A percentile compares a stretch with the other conserved stretches of the same genome.
These are phyloP conservation scores for Embiotoca jacksoni DNA, from an alignment of 2,113 vertebrate genomes.

Conservation along the genomic window DNA sequence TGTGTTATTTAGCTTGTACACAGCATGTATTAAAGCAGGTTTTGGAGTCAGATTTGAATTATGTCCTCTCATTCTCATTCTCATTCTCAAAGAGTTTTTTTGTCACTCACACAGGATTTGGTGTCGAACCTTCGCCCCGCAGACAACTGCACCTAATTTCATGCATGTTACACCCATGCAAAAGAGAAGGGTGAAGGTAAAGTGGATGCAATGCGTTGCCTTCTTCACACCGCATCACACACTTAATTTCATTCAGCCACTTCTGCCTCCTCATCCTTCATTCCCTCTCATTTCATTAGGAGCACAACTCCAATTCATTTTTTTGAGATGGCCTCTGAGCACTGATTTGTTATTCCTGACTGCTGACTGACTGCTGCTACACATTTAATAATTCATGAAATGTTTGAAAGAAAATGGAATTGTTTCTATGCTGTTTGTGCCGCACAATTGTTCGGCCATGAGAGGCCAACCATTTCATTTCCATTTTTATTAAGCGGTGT, in stretches of 20 bases:
- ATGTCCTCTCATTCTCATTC: not conserved
- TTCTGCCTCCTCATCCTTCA: slow-evolving; percentile 28
- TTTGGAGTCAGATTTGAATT: not conserved
- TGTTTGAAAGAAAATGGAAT: slow-evolving; percentile 22
- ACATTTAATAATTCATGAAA: slow-evolving; percentile 61
- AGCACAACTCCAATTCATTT: slow-evolving; percentile 27
- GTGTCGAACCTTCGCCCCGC: slow-evolving; percentile 25
- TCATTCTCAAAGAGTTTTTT: slow-evolving; percentile 17
- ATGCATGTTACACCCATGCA: slow-evolving; percentile 35
- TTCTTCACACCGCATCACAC: slow-evolving; percentile 28
- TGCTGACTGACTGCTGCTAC: slow-evolving; percentile 56
- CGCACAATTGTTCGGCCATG: not conserved
- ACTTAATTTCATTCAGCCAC: slow-evolving; percentile 44
- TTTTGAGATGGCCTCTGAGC: slow-evolving; percentile 19
- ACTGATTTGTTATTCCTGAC: slow-evolving; percentile 45
- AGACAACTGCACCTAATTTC: slow-evolving; percentile 39
- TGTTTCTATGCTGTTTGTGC: slow-evolving; percentile 3
- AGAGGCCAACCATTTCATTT: not conserved
- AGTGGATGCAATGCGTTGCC: slow-evolving; percentile 32
- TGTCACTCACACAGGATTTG: slow-evolving; percentile 32
- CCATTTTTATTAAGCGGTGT: not conserved
- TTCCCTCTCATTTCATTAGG: slow-evolving; percentile 56
- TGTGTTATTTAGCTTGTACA: not conserved
- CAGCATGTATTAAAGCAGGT: not conserved
- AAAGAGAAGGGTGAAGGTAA: slow-evolving; percentile 5